Conservation (phyloP, 2,113 vertebrate genomes). For the Leptobrachium ailaonicum region DNA sequence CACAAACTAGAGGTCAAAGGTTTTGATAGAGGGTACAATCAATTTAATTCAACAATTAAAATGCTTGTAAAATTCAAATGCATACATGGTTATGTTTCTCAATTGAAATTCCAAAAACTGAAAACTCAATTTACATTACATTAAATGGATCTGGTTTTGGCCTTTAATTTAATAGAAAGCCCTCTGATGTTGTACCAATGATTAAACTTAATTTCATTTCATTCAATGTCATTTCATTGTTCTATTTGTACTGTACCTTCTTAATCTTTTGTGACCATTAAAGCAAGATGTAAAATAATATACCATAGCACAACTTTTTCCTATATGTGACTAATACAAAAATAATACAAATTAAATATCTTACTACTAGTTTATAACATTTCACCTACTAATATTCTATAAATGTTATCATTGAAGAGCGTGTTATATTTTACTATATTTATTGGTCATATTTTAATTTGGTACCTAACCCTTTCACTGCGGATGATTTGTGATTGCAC, state of each 20-base stretch:
- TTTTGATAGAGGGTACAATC: neutral
- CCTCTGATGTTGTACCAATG: neutral
- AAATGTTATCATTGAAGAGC: too few relatives aligned
- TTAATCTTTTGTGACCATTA: neutral
- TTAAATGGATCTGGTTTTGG: slow-evolving; percentile 6
- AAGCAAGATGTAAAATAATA: neutral
- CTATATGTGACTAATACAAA: too few relatives aligned
- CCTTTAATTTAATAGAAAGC: slow-evolving; percentile 19
- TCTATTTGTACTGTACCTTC: slow-evolving; percentile 10
- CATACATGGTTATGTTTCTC: neutral
- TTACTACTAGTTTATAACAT: too few relatives aligned
- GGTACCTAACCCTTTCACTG: too few relatives aligned
- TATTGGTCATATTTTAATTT: too few relatives aligned
- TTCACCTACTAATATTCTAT: too few relatives aligned
- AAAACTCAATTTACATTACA: slow-evolving; percentile 15
- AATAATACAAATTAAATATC: too few relatives aligned
- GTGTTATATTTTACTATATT: too few relatives aligned
- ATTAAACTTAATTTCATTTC: neutral
- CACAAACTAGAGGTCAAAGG: neutral
- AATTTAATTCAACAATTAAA: slow-evolving; percentile 8
- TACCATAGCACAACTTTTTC: neutral
- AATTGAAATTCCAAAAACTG: neutral
- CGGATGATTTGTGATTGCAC: too few relatives aligned
- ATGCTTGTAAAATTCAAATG: slow-evolving; percentile 7
- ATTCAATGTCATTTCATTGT: slow-evolving; percentile 13